Evolutionary conservation across 53 echinoderm and acorn worm genomes (phyloP).

Genomic region (Glandiceps talaboti): DNA sequence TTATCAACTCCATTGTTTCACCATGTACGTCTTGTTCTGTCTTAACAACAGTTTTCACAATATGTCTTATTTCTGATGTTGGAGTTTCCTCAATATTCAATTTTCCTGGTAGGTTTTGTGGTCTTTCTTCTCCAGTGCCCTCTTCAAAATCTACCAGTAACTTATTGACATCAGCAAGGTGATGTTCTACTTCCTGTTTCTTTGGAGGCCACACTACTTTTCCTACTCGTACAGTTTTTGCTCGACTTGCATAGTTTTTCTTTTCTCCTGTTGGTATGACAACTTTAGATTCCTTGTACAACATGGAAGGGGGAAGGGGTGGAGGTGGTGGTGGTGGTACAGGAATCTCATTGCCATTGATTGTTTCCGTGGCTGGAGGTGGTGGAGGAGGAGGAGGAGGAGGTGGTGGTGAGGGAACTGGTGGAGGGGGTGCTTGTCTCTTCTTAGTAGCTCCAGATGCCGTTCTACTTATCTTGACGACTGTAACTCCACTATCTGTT

Average conservation of each 20-base stretch:
- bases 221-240: conserved; percentile 65
- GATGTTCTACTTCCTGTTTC: conserved; percentile 13
- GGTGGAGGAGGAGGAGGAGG: background rate
- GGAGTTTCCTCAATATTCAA: background rate
- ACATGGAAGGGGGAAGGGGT: conserved; percentile 19
- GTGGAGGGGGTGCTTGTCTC: background rate
- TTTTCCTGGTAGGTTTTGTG: background rate
- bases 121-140: conserved; percentile 2
- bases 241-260: conserved; percentile 29
- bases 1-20: background rate
- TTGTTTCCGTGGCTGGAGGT: background rate
- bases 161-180: conserved; percentile 11
- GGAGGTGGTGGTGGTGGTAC: conserved; percentile 48
- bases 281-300: background rate
- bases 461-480: background rate
- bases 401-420: background rate
- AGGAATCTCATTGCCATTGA: too few relatives aligned
- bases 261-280: conserved; percentile 29
- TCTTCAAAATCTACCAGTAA: conserved; percentile 5
- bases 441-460: background rate
- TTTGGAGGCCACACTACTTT: conserved; percentile 90
- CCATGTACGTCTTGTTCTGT: background rate
- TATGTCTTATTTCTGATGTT: background rate
- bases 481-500: background rate
- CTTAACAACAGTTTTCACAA: background rate